Base-by-base conservation (phyloP, 2,113 vertebrate genomes). In the Telmatochromis sp. region DNA sequence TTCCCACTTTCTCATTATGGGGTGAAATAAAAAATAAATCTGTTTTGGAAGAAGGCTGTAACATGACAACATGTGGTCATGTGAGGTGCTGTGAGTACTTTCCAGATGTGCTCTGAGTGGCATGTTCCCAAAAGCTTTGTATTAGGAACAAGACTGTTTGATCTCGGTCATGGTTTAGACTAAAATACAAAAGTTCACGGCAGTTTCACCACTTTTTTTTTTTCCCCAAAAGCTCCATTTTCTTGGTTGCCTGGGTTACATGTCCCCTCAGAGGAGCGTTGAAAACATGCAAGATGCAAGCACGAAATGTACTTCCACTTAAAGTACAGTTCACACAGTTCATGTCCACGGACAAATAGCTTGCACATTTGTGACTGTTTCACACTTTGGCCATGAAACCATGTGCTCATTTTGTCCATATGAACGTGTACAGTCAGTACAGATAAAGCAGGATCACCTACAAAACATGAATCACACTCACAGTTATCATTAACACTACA, bases 391-490 rank as follows among this genome's bases (percentile, higher is more conserved):
- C 40, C 23, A 50, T 19, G 15, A 28, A 47, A 75, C 71, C 23
- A 19, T 31, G 42, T 47, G 23, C 2, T 75, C 15, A 28, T 28
- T 75, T 50, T 31, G 26, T 31, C 6, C 42, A 47, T 28, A 75
- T 0, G 5, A 13, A 47, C 4, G 13, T 28, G 15, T 0, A 28
- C 13, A 45, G n/a, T 28, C 35, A 45, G 17, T 19, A 33, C 17
- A 63, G 31, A 19, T 47, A 15, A 50, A 23, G 21, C 51, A 40
- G 15, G 40, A 54, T 17, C 33, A 58, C 35, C 9, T 35, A 58
- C 54, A 17, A 81, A 26, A 68, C 31, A 19, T n/a, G 5, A 26
- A 19, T 50, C 17, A 2, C 23, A 4, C 42, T 19, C 71, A 75
- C 73, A 51, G 9, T 75, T 50, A 47, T 75, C 23, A 75, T 78